Percentiles rank a stretch among this genome's conserved stretches.
These are phyloP conservation scores for Zenarchopterus dispar DNA, from an alignment of 2,797 vertebrate genomes.

Conservation along the genomic window DNA sequence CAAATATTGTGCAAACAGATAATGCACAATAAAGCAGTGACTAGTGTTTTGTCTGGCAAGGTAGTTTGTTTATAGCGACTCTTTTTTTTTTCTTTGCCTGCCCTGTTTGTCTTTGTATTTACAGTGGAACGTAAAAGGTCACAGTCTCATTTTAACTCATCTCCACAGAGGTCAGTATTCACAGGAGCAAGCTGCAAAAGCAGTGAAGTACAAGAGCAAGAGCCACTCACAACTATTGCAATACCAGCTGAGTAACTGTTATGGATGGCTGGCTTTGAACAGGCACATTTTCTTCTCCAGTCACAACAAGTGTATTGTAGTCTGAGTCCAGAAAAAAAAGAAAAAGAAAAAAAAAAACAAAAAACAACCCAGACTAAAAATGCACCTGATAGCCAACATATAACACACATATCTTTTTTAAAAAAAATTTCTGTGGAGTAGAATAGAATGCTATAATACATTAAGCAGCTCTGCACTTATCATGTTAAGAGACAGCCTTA, in stretches of 20 bases:
- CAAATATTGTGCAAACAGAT: conserved; percentile 27
- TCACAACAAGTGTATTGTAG: conserved; percentile 33
- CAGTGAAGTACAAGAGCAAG: conserved; percentile 32
- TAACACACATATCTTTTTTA: conserved; percentile 18
- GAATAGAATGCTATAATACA: conserved; percentile 1
- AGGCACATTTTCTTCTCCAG: conserved; percentile 33
- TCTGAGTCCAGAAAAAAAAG: conserved; percentile 33
- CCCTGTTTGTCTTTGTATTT: conserved; percentile 37
- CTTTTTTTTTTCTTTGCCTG: background rate
- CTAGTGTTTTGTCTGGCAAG: background rate
- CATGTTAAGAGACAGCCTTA: conserved; percentile 30
- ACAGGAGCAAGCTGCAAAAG: conserved; percentile 18
- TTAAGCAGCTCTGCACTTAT: conserved; percentile 26
- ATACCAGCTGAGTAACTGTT: conserved; percentile 54
- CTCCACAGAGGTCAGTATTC: conserved; percentile 23
- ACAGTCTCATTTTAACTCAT: conserved; percentile 31
- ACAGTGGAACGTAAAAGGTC: conserved; percentile 47
- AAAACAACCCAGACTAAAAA: background rate
- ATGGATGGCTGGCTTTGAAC: conserved; percentile 50
- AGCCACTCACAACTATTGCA: conserved; percentile 20
- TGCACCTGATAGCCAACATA: background rate
- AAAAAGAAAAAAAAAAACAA: conserved; percentile 26
- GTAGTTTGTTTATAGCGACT: conserved; percentile 17
- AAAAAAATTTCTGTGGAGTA: too few species aligned
- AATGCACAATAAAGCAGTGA: conserved; percentile 10